phyloP scores from a whole-genome alignment of 2,797 vertebrate genomes.

The Galago senegalensis region DNA sequence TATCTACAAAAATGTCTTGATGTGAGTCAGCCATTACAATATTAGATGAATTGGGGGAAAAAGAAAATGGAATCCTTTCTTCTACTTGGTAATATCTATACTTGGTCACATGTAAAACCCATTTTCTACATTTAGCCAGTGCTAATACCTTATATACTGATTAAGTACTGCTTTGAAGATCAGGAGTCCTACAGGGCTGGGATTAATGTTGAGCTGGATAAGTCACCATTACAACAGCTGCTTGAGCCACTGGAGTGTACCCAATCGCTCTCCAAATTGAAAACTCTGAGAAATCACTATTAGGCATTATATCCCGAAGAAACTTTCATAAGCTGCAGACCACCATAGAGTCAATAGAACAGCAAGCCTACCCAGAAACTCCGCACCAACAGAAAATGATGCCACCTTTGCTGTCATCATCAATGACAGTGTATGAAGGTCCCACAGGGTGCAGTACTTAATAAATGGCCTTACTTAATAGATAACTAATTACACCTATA shows the following conservation, averaged over 20 bases:
- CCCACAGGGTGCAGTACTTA: neutral
- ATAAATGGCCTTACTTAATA: conserved; percentile 69
- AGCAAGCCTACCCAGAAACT: conserved; percentile 4
- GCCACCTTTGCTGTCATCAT: conserved; percentile 50
- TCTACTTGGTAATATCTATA: conserved; percentile 40
- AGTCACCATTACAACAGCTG: conserved; percentile 74
- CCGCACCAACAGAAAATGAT: neutral
- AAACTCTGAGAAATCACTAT: conserved; percentile 63
- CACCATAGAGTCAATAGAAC: conserved; percentile 18
- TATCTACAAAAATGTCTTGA: neutral
- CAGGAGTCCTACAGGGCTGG: conserved; percentile 20
- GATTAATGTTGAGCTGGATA: conserved; percentile 71
- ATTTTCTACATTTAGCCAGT: conserved; percentile 52
- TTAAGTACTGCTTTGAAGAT: conserved; percentile 74
- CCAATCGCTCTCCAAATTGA: conserved; percentile 59
- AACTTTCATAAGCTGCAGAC: conserved; percentile 26
- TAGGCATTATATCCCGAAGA: conserved; percentile 47
- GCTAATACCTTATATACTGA: conserved; percentile 24
- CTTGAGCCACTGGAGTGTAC: conserved; percentile 58
- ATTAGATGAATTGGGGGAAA: neutral
- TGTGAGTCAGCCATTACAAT: neutral
- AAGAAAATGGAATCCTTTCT: conserved; percentile 28
- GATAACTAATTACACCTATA: conserved; percentile 67
- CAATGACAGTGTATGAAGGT: conserved; percentile 59
- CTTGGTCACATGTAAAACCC: neutral